Conservation (phyloP, 2,797 vertebrate genomes). For the Lacerta viridis region DNA sequence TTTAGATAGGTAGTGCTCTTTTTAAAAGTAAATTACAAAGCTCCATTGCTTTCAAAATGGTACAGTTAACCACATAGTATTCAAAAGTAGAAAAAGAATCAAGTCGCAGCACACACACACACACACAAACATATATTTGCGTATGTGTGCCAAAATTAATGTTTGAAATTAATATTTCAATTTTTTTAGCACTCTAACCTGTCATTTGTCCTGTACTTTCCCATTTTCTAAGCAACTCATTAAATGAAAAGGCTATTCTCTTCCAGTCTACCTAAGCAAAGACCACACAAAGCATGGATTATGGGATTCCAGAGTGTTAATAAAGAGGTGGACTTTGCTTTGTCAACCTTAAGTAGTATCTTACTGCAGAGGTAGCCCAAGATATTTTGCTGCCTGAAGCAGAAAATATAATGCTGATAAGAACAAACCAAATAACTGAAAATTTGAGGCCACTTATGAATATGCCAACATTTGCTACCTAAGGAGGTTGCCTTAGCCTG, state of each 20-base stretch:
- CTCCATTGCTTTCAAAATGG: background rate
- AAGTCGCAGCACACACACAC: too few species aligned
- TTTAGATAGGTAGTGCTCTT: background rate
- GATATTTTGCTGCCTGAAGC: background rate
- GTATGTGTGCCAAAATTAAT: slow-evolving; percentile 6
- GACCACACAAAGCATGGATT: slow-evolving; percentile 62
- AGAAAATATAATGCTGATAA: background rate
- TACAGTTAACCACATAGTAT: background rate
- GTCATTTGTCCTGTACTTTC: slow-evolving; percentile 48
- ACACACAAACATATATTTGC: too few species aligned
- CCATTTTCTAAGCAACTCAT: slow-evolving; percentile 40
- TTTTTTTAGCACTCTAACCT: slow-evolving; percentile 45
- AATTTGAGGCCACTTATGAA: too few species aligned
- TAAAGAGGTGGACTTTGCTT: slow-evolving; percentile 40
- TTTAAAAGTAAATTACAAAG: background rate
- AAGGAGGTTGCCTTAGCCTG: background rate
- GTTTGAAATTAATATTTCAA: slow-evolving; percentile 41
- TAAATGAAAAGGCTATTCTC: slow-evolving; percentile 44
- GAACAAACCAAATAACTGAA: background rate
- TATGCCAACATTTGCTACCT: background rate
- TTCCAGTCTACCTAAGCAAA: slow-evolving; percentile 49
- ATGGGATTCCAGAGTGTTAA: slow-evolving; percentile 50
- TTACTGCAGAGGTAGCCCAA: background rate
- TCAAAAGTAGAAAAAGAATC: background rate
- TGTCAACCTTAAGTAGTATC: background rate